These are phyloP conservation scores for Pionites leucogaster DNA, from an alignment of 2,113 vertebrate genomes.

Conservation along the genomic window DNA sequence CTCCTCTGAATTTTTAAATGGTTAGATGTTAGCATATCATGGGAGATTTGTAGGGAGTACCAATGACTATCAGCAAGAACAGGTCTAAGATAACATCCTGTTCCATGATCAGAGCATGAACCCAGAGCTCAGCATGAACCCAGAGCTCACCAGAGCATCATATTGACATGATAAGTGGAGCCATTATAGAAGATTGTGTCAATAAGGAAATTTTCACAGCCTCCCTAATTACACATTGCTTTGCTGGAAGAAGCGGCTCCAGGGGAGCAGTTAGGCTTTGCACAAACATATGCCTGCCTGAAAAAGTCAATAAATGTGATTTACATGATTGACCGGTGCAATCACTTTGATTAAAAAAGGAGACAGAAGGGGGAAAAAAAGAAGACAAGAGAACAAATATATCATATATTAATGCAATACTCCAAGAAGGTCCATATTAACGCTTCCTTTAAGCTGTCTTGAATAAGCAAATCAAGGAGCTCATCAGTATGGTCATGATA, in stretches of 20 bases:
- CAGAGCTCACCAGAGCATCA: not conserved
- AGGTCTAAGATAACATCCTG: not conserved
- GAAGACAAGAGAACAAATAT: not conserved
- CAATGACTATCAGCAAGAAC: not conserved
- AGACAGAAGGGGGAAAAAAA: fast-evolving
- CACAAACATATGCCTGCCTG: not conserved
- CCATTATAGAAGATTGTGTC: not conserved
- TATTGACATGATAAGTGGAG: not conserved
- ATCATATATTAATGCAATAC: not conserved
- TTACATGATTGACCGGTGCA: not conserved
- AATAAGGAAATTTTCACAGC: not conserved
- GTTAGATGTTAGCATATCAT: not conserved
- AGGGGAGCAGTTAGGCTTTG: not conserved
- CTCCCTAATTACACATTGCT: not conserved
- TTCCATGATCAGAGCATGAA: not conserved
- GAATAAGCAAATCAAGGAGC: not conserved
- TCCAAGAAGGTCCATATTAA: not conserved
- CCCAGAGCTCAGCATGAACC: not conserved
- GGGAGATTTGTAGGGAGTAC: not conserved
- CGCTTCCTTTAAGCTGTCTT: not conserved
- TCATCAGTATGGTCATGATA: not conserved
- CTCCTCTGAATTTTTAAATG: not conserved
- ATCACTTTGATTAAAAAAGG: not conserved
- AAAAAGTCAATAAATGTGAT: slow-evolving; percentile 22
- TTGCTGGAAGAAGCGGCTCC: not conserved